These are phyloP conservation scores for Zygaena filipendulae DNA, from an alignment of 2,888 invertebrate genomes.

Conservation along the genomic window DNA sequence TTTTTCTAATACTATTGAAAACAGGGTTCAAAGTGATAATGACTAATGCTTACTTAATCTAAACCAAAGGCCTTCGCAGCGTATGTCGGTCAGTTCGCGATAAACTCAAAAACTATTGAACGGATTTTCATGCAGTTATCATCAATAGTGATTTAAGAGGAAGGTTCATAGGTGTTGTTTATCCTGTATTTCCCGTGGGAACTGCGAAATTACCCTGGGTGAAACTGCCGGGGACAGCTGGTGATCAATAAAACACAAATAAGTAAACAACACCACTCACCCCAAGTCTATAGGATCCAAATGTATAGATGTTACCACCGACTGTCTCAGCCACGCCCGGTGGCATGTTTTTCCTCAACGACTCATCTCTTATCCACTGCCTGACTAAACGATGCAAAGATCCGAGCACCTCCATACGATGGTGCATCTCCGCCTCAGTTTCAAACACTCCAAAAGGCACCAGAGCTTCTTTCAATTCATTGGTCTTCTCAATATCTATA, in stretches of 20 bases:
- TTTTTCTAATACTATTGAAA: not conserved
- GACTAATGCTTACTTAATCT: too few species aligned
- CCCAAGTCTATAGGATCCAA: constrained; percentile 95
- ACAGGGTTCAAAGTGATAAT: not conserved
- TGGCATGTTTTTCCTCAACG: constrained; percentile 91
- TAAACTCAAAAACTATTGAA: too few species aligned
- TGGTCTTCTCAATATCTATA: constrained; percentile 78
- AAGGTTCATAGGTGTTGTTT: too few species aligned
- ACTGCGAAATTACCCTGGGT: too few species aligned
- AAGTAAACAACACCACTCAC: too few species aligned
- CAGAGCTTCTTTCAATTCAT: constrained; percentile 81
- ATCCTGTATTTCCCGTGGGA: too few species aligned
- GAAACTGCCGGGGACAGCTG: too few species aligned
- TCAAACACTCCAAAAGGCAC: constrained; percentile 91
- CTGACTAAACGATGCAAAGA: constrained; percentile 92
- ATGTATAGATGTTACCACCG: constrained; percentile 99
- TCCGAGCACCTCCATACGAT: constrained; percentile 85
- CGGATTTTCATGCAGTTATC: too few species aligned
- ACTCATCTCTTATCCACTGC: constrained; percentile 93
- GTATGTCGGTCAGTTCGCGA: too few species aligned
- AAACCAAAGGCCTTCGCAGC: too few species aligned
- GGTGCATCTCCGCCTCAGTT: constrained; percentile 88
- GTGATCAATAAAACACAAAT: too few species aligned
- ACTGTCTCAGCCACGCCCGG: constrained; percentile 88
- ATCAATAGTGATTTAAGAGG: too few species aligned